Base-by-base conservation (phyloP, 1,140 invertebrate genomes). In the Achatina immaculata region DNA sequence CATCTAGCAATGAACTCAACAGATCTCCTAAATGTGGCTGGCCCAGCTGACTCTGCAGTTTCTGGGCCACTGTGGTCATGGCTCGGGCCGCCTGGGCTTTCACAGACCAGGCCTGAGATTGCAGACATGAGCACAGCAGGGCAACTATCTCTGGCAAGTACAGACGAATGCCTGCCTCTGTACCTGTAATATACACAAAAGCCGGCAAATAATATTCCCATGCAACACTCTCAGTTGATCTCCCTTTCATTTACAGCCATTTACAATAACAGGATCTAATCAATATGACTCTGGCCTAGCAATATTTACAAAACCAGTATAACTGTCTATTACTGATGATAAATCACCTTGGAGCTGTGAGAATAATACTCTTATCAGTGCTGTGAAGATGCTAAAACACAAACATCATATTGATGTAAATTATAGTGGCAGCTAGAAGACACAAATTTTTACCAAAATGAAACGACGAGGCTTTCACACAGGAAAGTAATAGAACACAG, bases 61-160 rank as follows among this genome's bases (percentile, higher is more conserved):
- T 95, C 34, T 93, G 93, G 3, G 96, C 96, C 73, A 97, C 93
- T 0, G 95, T 95, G 71, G 94, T 93, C 83, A 97, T 94, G 36
- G 95, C 94, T 87, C 94, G 94, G 6, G 96, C 96, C 0, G 95
- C 95, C 93, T 95, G 96, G 9, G 95, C 94, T 92, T 97, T 97
- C 78, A 94, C 94, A 6, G 93, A 94, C 96, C 96, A 98, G 31
- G 95, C 96, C 72, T 95, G 93, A 28, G 96, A 96, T 78, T 95
- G 93, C 0, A 97, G 92, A 0, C 94, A 94, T 0, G 90, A 90
- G 68, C 95, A 94, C 24, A 96, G 92, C 66, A 95, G 93, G 42
- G 92, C 91, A 43, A 95, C 94, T 66, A 98, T 95, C 72, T 94
- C 93, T 62, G 93, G 90, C 40, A 97, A 89, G 90, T 98, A 95